Percentiles rank a stretch among this genome's conserved stretches.
phyloP scores from a whole-genome alignment of 2,888 invertebrate genomes.

The Drosophila helvetica region DNA sequence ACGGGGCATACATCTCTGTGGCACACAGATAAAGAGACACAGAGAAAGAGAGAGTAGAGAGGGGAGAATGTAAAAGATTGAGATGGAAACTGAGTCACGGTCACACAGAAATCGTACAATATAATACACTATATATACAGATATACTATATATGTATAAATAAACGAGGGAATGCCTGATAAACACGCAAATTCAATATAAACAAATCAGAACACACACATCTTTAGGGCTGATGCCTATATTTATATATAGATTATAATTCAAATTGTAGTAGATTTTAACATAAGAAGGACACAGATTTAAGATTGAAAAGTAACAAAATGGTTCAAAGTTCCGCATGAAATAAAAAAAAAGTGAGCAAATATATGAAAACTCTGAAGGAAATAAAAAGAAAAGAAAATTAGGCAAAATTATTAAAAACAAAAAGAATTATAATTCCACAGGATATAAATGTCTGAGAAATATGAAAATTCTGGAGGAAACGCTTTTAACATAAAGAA shows the following conservation, averaged over 20 bases:
- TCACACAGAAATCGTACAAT: constrained; percentile 22
- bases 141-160: not conserved
- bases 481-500: no score
- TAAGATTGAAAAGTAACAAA: not conserved
- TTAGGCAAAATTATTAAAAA: no score
- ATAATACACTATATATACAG: not conserved
- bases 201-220: not conserved
- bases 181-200: not conserved
- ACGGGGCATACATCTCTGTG: not conserved
- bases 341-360: no score
- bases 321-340: no score
- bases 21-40: constrained; percentile 1
- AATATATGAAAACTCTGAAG: no score
- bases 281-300: not conserved
- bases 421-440: no score
- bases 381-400: no score
- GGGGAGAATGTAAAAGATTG: not conserved
- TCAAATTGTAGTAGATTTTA: not conserved
- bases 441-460: no score
- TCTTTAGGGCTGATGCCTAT: not conserved
- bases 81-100: constrained; percentile 38
- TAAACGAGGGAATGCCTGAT: constrained; percentile 1
- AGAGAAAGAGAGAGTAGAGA: not conserved
- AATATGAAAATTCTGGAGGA: no score
- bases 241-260: not conserved